These are phyloP conservation scores for Pavo muticus DNA, from an alignment of 2,113 vertebrate species.

Conservation along the genomic window DNA sequence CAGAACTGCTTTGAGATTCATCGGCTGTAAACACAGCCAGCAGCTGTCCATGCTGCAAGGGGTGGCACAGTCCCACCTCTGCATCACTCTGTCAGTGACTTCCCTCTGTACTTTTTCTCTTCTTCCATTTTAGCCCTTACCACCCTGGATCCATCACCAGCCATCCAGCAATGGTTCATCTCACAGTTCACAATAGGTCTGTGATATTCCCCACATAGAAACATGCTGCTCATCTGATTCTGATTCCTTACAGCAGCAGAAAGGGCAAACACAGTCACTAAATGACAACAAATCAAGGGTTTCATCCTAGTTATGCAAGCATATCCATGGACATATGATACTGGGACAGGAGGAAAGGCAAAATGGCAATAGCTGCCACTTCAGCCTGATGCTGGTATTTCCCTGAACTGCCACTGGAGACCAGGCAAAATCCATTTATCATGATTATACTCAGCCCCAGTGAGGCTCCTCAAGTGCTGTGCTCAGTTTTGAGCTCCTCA, in stretches of 20 bases:
- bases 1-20: not conserved
- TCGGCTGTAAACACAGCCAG: fast-evolving
- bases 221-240: fast-evolving
- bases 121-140: not conserved
- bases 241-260: not conserved
- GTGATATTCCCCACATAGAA: not conserved
- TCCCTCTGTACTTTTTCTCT: not conserved
- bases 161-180: not conserved
- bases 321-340: fast-evolving
- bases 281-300: fast-evolving
- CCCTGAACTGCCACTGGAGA: not conserved
- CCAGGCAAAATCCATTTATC: not conserved
- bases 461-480: too few relatives aligned
- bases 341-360: not conserved
- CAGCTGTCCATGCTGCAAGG: not conserved
- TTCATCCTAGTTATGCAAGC: not conserved
- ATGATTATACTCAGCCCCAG: not conserved
- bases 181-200: fast-evolving
- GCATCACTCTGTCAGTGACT: not conserved
- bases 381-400: not conserved
- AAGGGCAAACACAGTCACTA: not conserved
- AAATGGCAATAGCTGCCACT: not conserved
- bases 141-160: fast-evolving
- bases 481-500: too few relatives aligned
- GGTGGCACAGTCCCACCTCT: not conserved